phyloP scores from a whole-genome alignment of 1,140 invertebrate species.

The Pteromalus puparum region DNA sequence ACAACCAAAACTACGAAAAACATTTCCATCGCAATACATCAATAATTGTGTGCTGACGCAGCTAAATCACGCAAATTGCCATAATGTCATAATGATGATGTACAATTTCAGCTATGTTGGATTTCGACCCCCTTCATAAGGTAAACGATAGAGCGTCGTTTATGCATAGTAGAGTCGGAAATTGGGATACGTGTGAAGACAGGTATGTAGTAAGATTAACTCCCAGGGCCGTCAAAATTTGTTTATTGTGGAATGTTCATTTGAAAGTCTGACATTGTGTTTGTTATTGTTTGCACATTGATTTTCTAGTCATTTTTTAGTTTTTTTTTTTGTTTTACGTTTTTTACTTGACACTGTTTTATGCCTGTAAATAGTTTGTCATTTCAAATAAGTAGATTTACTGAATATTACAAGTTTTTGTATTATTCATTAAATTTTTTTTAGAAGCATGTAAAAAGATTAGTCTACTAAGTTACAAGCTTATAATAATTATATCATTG shows the following conservation, averaged over 20 bases:
- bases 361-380: constrained; percentile 44
- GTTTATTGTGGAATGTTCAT: constrained; percentile 41
- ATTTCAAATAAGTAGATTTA: constrained; percentile 31
- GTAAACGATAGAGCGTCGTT: constrained; percentile 69
- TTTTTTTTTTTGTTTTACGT: background rate
- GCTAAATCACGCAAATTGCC: constrained; percentile 28
- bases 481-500: background rate
- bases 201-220: constrained; percentile 65
- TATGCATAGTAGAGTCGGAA: constrained; percentile 66
- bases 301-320: background rate
- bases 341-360: constrained; percentile 14
- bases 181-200: constrained; percentile 69
- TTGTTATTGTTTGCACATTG: constrained; percentile 38
- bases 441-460: constrained; percentile 20
- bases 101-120: constrained; percentile 71
- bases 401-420: constrained; percentile 13
- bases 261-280: constrained; percentile 27
- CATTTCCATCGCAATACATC: constrained; percentile 33
- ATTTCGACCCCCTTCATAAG: constrained; percentile 70
- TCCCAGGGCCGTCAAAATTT: background rate
- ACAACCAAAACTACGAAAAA: constrained; percentile 47
- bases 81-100: constrained; percentile 49
- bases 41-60: constrained; percentile 3
- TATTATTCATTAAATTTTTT: background rate
- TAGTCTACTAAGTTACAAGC: background rate